Conservation (phyloP, 2,113 vertebrate genomes). For the Micronisus gabar region DNA sequence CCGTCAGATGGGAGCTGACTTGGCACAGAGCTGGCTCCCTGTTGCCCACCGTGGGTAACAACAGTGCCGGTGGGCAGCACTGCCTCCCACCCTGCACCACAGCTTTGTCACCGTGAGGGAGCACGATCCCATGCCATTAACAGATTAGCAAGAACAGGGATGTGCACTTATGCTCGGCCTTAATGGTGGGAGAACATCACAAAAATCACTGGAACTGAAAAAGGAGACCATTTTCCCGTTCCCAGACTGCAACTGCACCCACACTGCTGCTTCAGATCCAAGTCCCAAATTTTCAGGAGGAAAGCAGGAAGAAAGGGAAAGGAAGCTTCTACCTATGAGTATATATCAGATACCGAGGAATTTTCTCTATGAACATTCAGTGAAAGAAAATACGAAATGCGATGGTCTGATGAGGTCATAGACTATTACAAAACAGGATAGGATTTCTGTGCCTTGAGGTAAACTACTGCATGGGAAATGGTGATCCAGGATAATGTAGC, state of each 20-base stretch:
- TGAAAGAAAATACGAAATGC: neutral
- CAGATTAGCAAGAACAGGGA: neutral
- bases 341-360: too few species aligned
- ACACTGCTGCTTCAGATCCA: neutral
- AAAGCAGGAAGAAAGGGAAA: neutral
- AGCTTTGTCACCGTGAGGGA: neutral
- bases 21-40: neutral
- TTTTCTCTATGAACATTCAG: neutral
- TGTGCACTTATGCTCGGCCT: neutral
- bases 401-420: neutral
- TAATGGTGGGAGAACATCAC: neutral
- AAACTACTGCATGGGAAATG: neutral
- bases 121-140: neutral
- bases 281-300: neutral
- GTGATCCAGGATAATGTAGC: neutral
- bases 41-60: accelerated
- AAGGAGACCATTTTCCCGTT: neutral
- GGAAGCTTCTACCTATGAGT: neutral
- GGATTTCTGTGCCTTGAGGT: neutral
- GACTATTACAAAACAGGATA: neutral
- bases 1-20: neutral
- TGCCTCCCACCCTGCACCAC: neutral
- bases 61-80: neutral
- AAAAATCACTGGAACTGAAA: neutral
- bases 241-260: neutral